phyloP scores from a whole-genome alignment of 1,140 invertebrate species.

The Drosophila parvula region DNA sequence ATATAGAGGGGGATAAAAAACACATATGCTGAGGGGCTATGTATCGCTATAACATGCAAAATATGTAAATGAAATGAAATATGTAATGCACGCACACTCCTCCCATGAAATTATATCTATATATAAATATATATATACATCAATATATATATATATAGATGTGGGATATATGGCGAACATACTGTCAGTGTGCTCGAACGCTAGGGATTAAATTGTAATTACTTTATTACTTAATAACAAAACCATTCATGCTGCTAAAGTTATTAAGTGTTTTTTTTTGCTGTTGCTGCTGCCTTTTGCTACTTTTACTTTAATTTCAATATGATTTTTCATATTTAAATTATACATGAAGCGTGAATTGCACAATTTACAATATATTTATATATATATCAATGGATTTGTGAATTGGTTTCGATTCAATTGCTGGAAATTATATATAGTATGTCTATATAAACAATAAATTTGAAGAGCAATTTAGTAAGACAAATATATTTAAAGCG shows the following conservation, averaged over 20 bases:
- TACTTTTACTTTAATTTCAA: constrained; percentile 49
- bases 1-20: constrained; percentile 4
- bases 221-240: constrained; percentile 81
- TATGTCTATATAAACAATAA: no score
- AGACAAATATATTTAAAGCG: no score
- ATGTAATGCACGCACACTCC: constrained; percentile 21
- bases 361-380: background rate
- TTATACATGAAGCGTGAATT: constrained; percentile 34
- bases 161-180: constrained; percentile 2
- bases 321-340: constrained; percentile 54
- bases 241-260: constrained; percentile 76
- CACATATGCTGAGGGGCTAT: constrained; percentile 14
- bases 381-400: background rate
- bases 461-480: no score
- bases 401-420: constrained; percentile 1
- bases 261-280: constrained; percentile 59
- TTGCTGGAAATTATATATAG: background rate
- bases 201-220: constrained; percentile 75
- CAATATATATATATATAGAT: constrained; percentile 13
- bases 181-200: constrained; percentile 33
- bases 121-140: background rate
- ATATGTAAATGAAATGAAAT: constrained; percentile 55
- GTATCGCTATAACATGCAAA: constrained; percentile 7
- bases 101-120: constrained; percentile 6
- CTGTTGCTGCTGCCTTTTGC: background rate